A percentile compares a stretch with the other conserved stretches of the same genome.
These are phyloP conservation scores for Pseudopleuronectes americanus DNA, from an alignment of 2,797 vertebrate genomes.

Conservation along the genomic window DNA sequence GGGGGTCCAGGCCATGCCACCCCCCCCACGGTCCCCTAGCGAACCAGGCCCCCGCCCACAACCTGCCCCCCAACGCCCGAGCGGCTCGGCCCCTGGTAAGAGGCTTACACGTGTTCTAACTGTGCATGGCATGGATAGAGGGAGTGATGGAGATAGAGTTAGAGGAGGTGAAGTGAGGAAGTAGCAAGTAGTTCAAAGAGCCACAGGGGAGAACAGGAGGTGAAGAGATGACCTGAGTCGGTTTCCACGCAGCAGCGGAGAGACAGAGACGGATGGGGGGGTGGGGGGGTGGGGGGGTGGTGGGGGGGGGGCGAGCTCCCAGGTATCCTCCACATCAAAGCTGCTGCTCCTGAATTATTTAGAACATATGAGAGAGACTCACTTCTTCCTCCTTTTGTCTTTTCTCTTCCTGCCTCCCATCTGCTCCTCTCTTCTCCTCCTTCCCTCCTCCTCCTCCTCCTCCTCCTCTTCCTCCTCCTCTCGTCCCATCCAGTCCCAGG, in stretches of 20 bases:
- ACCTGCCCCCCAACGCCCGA: conserved; percentile 71
- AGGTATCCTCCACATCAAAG: conserved; percentile 69
- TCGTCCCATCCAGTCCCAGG: conserved; percentile 64
- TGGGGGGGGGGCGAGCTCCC: conserved; percentile 26
- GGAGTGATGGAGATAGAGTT: background rate
- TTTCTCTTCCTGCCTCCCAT: conserved; percentile 29
- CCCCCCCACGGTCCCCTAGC: conserved; percentile 76
- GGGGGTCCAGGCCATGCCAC: conserved; percentile 80
- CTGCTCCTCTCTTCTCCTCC: conserved; percentile 8
- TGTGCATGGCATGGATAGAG: background rate
- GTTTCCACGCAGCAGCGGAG: background rate
- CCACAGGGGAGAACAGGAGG: conserved; percentile 1
- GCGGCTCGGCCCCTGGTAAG: conserved; percentile 69
- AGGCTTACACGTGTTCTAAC: background rate
- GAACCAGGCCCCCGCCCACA: conserved; percentile 62
- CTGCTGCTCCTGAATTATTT: conserved; percentile 68
- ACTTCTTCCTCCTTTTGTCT: conserved; percentile 43
- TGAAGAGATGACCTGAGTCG: conserved; percentile 35
- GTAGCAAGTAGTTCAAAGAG: conserved; percentile 32
- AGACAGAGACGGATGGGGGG: conserved; percentile 39
- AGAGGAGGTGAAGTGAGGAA: conserved; percentile 1
- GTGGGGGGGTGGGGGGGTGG: conserved; percentile 3
- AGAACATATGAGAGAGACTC: conserved; percentile 65
- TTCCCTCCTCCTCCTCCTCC: background rate
- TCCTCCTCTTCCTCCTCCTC: background rate